A percentile compares a stretch with the other conserved stretches of the same genome.
phyloP scores from a whole-genome alignment of 2,888 invertebrate genomes.

The Altica lythri region DNA sequence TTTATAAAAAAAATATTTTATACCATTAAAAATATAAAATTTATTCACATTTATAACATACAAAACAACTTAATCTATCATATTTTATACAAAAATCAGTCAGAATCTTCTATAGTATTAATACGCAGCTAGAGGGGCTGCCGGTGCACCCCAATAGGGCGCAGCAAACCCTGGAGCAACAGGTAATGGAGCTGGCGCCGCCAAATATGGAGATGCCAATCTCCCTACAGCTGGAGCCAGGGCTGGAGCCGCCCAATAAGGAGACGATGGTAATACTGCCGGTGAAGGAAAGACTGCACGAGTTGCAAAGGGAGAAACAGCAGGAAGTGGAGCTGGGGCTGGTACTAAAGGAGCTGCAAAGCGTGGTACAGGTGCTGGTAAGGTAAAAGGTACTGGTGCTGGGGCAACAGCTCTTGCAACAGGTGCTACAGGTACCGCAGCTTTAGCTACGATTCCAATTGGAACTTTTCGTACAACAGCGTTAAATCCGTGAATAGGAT shows the following conservation, averaged over 20 bases:
- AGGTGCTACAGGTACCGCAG: slow-evolving; percentile 25
- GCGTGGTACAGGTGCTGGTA: slow-evolving; percentile 26
- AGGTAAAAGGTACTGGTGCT: slow-evolving; percentile 16
- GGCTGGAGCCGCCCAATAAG: slow-evolving; percentile 29
- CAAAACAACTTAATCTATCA: slow-evolving; percentile 13
- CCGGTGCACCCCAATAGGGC: slow-evolving; percentile 34
- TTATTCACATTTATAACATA: slow-evolving; percentile 3
- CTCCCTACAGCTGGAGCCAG: slow-evolving; percentile 28
- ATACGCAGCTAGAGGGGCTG: too few relatives aligned
- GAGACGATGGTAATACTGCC: slow-evolving; percentile 30
- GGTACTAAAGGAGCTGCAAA: slow-evolving; percentile 5
- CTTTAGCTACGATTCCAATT: slow-evolving; percentile 43
- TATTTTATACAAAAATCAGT: slow-evolving; percentile 23
- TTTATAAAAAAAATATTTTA: too few relatives aligned
- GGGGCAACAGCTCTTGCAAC: slow-evolving; percentile 26
- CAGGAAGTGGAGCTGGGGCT: slow-evolving; percentile 3
- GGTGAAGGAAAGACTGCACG: too few relatives aligned
- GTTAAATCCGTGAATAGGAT: slow-evolving; percentile 64
- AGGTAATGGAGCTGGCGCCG: slow-evolving; percentile 28
- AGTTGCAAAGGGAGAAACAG: slow-evolving; percentile 29
- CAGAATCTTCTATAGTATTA: too few relatives aligned
- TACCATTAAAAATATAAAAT: slow-evolving; percentile 6
- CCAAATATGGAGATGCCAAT: slow-evolving; percentile 28
- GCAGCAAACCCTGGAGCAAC: slow-evolving; percentile 39
- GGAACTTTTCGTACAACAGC: slow-evolving; percentile 62